Evolutionary conservation across 2,888 invertebrate species (phyloP), one percentile per base, ranked within the genome.

Genomic region (Drosophila birchii): DNA sequence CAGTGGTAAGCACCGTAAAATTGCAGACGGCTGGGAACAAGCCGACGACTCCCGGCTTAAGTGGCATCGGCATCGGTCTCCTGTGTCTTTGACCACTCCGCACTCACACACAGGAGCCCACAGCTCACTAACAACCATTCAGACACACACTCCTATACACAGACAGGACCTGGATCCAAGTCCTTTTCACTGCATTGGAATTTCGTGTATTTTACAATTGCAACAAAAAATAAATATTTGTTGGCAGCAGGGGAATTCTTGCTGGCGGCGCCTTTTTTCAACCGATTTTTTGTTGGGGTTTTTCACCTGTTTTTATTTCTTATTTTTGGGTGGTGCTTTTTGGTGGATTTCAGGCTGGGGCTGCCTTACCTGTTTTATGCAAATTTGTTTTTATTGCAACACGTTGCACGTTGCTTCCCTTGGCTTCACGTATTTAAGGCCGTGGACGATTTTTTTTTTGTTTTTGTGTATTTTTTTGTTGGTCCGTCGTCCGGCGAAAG

Each of bases 341-440:
- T 41, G 18, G 38, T 23, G 36, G 23, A 12, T 26, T 58, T 23
- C 38, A 12, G 44, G 34, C 47, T 58, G 51, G 51, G 57, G n/a
- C 26, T 51, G 64, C 38, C 64, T 82, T 76, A 86, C 86, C 88
- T 85, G 83, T 59, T 82, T 85, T 86, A 82, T 86, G 89, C 78
- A 89, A 89, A 86, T 89, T 80, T 66, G 76, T 63, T 81, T 84
- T 84, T 89, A 86, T 89, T 80, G 88, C 88, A 86, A 89, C 85
- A 89, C 85, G 89, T 89, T 89, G 89, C 85, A 86, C 68, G 76
- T 76, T 66, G 49, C 59, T 53, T 73, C 62, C 32, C 55, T 55
- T 73, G 34, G 67, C 20, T 12, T 43, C 20, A n/a, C 43, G 67
- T 43, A 66, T 66, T 76, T 57, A 57, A 75, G 75, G 53, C 18